Evolutionary conservation across 2,113 vertebrate genomes (phyloP), one percentile per base, ranked within the genome.

Genomic region (Sclerurus mexicanus): DNA sequence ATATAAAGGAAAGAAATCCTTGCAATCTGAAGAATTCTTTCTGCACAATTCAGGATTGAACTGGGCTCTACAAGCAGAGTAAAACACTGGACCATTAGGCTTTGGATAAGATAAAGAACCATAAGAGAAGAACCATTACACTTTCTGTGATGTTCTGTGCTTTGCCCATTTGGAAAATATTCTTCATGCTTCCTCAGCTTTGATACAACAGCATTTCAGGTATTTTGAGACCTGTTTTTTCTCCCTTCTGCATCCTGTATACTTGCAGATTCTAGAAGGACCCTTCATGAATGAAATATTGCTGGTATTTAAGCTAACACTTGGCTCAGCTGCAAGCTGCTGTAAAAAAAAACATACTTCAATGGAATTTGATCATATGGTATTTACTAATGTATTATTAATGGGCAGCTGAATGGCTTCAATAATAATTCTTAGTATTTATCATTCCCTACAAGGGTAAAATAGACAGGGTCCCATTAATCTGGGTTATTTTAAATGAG

Each of bases 371-470:
- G 69, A 92, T 94, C 69, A 91, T 87, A 79, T 23, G 39, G 28
- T 94, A 85, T 96, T 96, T 96, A 87, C 93, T 89, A 95, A 91
- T 94, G 37, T 82, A 89, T 97, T 95, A 96, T 94, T 95, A 96
- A 94, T 87, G 85, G 66, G 0, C 9, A 89, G 30, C 13, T 94
- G 78, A 83, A 87, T 69, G 46, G 46, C 27, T 94, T 89, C 74
- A 79, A 68, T 82, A 91, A 79, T 84, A 95, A 69, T 94, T 91
- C 58, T 69, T 80, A 55, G 12, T 46, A 89, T 95, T 95, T 90
- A 87, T 96, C 87, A 93, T 83, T 33, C 23, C 14, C 17, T 91
- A 85, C 55, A 83, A 73, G 62, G 75, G 28, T 71, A 87, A 82
- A 87, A 89, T 40, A 94, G 89, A 93, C 87, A 95, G 31, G 42